Percentiles rank a stretch among this genome's conserved stretches.
Conservation (phyloP, 64 coral and sea anemone species). For the Acropora yongei region DNA sequence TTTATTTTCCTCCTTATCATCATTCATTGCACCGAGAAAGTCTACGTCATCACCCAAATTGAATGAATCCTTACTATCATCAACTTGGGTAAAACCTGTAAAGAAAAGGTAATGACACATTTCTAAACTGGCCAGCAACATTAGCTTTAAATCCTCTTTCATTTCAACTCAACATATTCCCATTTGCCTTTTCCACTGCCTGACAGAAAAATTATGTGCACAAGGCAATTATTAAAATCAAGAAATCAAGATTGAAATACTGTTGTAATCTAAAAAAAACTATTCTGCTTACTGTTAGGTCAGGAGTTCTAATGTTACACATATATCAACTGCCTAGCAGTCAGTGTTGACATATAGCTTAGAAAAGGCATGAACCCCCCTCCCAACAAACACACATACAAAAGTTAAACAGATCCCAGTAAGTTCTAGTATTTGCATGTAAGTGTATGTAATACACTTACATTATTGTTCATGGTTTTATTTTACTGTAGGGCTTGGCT, state of each 20-base stretch:
- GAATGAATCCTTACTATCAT: background rate
- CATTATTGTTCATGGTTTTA: too few relatives aligned
- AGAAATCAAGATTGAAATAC: background rate
- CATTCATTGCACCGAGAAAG: background rate
- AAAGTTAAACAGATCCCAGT: too few relatives aligned
- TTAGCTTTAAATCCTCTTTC: constrained; percentile 19
- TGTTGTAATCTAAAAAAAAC: background rate
- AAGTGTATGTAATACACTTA: too few relatives aligned
- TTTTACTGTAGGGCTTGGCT: too few relatives aligned
- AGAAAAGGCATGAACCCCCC: too few relatives aligned
- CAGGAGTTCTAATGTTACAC: background rate
- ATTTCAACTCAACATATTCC: constrained; percentile 22
- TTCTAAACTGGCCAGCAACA: background rate
- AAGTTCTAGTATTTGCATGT: too few relatives aligned
- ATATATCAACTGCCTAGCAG: background rate
- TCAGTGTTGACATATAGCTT: too few relatives aligned
- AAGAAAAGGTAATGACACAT: too few relatives aligned
- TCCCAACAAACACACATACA: too few relatives aligned
- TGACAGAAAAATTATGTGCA: constrained; percentile 8
- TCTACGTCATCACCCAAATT: background rate
- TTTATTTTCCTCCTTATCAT: background rate
- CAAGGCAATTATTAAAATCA: background rate
- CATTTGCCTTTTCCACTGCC: constrained; percentile 24
- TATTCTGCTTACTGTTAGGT: constrained; percentile 14
- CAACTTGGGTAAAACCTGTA: background rate